phyloP scores from a whole-genome alignment of 2,797 vertebrate species.

The Rhinogobio ventralis region DNA sequence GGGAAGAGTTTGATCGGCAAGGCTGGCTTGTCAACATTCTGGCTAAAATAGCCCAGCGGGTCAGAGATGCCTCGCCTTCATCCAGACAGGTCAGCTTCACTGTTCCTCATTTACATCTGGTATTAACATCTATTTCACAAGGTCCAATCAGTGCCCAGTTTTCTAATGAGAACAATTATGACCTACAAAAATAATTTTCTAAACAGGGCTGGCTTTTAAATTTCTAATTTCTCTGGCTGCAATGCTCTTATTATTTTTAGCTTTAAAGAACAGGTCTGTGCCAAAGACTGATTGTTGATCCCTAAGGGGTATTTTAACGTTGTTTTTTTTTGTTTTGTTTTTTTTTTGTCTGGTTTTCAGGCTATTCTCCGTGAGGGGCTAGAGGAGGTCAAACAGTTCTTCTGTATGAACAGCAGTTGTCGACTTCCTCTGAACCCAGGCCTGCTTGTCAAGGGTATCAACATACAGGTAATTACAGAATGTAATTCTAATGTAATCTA shows the following conservation, averaged over 20 bases:
- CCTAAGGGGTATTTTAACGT: too few species aligned
- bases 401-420: conserved; percentile 85
- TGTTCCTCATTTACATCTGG: background rate
- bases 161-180: background rate
- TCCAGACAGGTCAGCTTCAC: conserved; percentile 83
- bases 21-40: conserved; percentile 89
- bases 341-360: conserved; percentile 73
- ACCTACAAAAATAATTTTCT: background rate
- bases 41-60: conserved; percentile 86
- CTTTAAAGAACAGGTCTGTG: background rate
- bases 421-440: conserved; percentile 93
- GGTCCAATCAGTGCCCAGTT: background rate
- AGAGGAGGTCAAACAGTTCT: conserved; percentile 91
- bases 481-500: background rate
- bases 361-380: conserved; percentile 85
- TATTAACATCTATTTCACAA: background rate
- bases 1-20: conserved; percentile 93
- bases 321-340: too few species aligned
- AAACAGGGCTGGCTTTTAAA: background rate
- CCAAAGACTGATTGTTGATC: conserved; percentile 19
- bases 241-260: conserved; percentile 6
- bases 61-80: conserved; percentile 85
- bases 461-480: conserved; percentile 78
- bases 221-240: background rate
- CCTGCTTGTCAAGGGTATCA: conserved; percentile 88